Percentiles rank a stretch among this genome's conserved stretches.
Conservation (phyloP, 2,113 vertebrate genomes). For the Cebus imitator region DNA sequence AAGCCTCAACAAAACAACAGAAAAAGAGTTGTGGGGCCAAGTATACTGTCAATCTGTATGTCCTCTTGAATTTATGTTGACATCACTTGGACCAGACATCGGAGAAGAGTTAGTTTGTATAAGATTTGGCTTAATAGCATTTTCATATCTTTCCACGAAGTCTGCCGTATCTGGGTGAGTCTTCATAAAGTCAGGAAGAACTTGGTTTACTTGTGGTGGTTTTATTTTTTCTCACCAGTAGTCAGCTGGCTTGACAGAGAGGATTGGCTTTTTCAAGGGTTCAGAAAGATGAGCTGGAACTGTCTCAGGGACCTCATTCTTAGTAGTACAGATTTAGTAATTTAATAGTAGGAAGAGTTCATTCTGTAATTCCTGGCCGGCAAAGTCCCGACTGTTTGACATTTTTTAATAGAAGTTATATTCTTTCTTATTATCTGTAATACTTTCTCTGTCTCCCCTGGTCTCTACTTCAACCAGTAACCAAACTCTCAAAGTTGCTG, state of each 20-base stretch:
- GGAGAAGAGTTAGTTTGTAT: background rate
- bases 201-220: background rate
- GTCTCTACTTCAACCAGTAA: background rate
- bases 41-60: background rate
- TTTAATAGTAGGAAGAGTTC: background rate
- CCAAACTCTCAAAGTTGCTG: slow-evolving; percentile 29
- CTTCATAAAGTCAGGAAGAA: background rate
- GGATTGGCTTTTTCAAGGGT: background rate
- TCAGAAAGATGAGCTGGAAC: background rate
- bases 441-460: background rate
- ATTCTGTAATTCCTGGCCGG: background rate
- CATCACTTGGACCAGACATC: background rate
- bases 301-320: background rate
- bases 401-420: background rate
- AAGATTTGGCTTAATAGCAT: background rate
- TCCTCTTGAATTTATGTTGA: background rate
- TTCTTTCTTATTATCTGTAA: background rate
- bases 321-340: background rate
- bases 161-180: background rate
- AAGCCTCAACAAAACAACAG: background rate
- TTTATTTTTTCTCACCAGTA: background rate
- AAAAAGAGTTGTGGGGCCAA: background rate
- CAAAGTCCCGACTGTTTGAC: background rate
- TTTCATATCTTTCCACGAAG: slow-evolving; percentile 10
- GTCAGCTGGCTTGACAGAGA: background rate